A percentile compares a stretch with the other conserved stretches of the same genome.
Conservation (phyloP, 2,113 vertebrate genomes). For the Scytalopus superciliaris region DNA sequence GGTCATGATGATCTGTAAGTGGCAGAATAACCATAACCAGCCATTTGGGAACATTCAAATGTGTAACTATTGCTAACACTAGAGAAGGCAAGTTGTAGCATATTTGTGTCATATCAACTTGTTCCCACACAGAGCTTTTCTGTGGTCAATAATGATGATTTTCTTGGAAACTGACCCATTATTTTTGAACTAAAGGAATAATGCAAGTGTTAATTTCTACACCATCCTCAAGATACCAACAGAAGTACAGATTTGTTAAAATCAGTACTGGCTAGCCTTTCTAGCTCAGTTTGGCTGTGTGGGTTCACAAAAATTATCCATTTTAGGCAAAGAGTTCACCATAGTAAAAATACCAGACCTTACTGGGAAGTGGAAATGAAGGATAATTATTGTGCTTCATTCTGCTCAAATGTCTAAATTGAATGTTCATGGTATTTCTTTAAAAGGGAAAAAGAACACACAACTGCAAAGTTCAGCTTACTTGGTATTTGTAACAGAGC, state of each 20-base stretch:
- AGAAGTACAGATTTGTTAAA: background rate
- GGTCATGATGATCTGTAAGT: background rate
- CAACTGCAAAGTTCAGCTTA: background rate
- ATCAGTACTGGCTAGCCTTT: background rate
- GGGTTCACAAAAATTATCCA: background rate
- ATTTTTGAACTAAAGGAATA: background rate
- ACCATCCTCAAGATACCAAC: background rate
- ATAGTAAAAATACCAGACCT: background rate
- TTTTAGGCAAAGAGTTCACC: background rate
- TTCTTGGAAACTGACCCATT: background rate
- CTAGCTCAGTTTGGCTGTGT: background rate
- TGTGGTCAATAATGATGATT: background rate
- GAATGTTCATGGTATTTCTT: background rate
- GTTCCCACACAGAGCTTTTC: background rate
- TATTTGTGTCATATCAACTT: background rate
- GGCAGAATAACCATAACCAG: background rate
- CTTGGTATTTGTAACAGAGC: background rate
- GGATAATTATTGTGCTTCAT: background rate
- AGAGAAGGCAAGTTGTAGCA: background rate
- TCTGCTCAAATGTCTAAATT: background rate
- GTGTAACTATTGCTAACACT: rapidly evolving
- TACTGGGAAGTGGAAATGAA: background rate
- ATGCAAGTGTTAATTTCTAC: background rate
- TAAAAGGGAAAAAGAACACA: background rate
- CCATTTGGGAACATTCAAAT: background rate